phyloP scores from a whole-genome alignment of 2,888 invertebrate species.

The Drosophila buzzatii region DNA sequence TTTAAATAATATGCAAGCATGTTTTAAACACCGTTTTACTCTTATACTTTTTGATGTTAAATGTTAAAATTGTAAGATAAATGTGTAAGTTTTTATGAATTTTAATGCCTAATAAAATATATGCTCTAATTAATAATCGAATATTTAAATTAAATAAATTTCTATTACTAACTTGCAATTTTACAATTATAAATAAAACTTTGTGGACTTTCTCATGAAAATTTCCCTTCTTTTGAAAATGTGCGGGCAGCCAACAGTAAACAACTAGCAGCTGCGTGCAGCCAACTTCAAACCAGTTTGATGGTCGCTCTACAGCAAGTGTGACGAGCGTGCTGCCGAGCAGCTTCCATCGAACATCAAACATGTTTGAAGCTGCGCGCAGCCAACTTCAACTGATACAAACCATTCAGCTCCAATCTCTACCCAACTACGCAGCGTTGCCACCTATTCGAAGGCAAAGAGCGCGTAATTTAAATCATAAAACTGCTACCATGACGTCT shows the following conservation, averaged over 20 bases:
- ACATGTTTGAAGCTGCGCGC: not conserved
- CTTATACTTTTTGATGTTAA: not conserved
- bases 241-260: conserved; percentile 4
- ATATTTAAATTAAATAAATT: not conserved
- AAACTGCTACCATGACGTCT: not conserved
- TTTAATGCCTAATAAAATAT: not conserved
- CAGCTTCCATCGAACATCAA: not conserved
- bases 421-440: conserved; percentile 22
- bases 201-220: not conserved
- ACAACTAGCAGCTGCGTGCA: not conserved
- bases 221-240: conserved; percentile 31
- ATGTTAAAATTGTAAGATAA: not conserved
- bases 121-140: not conserved
- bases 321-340: not conserved
- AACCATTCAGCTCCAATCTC: conserved; percentile 5
- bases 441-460: conserved; percentile 6
- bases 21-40: not conserved
- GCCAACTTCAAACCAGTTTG: conserved; percentile 11
- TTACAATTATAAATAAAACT: not conserved
- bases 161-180: not conserved
- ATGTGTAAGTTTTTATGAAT: not conserved
- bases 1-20: not conserved
- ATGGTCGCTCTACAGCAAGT: conserved; percentile 9
- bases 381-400: conserved; percentile 21
- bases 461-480: conserved; percentile 27